Percentiles rank a stretch among this genome's conserved stretches.
These are phyloP conservation scores for Antitype chi DNA, from an alignment of 2,888 invertebrate genomes.

Conservation along the genomic window DNA sequence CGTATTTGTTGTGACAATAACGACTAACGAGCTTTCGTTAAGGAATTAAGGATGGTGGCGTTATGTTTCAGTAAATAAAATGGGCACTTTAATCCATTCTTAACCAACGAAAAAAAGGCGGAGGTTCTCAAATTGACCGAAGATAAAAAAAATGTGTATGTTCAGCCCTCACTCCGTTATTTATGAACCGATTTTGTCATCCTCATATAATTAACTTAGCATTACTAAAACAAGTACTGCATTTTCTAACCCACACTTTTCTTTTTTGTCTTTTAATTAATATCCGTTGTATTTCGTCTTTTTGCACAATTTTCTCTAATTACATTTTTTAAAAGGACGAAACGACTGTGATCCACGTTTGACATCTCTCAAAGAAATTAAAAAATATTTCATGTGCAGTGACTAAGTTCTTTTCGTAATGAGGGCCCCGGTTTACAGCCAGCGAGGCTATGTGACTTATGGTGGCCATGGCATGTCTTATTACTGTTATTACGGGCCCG, in stretches of 20 bases:
- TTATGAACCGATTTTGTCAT: background rate
- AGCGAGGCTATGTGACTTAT: conserved; percentile 82
- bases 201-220: background rate
- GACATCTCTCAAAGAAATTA: conserved; percentile 41
- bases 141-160: too few species aligned
- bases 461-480: conserved; percentile 77
- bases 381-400: conserved; percentile 66
- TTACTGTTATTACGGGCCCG: conserved; percentile 85
- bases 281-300: conserved; percentile 5
- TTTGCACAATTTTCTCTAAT: conserved; percentile 16
- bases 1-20: conserved; percentile 30
- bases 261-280: conserved; percentile 12
- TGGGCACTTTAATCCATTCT: background rate
- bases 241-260: conserved; percentile 12
- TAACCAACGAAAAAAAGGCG: background rate
- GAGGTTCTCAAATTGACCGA: too few species aligned
- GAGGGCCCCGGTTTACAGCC: conserved; percentile 62
- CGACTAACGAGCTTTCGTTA: conserved; percentile 13
- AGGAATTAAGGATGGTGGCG: background rate
- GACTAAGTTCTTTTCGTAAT: conserved; percentile 71
- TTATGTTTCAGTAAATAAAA: conserved; percentile 2
- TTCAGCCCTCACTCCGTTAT: too few species aligned
- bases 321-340: conserved; percentile 22
- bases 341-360: conserved; percentile 13
- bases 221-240: background rate